phyloP scores from a whole-genome alignment of 2,113 vertebrate genomes.

The Eidolon helvum region DNA sequence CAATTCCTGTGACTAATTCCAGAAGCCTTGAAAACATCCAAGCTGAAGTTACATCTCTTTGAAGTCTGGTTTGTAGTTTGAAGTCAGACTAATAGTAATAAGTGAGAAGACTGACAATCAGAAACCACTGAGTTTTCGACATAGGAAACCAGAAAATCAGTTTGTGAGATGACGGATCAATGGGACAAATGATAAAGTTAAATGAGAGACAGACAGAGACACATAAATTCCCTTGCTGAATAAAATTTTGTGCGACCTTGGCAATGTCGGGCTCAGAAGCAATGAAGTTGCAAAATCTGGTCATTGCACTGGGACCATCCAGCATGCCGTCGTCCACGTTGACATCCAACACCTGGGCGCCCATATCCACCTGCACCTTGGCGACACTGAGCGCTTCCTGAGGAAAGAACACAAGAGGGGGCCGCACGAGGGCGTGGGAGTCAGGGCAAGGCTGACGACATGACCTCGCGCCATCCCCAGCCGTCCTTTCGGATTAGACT shows the following conservation, averaged over 20 bases:
- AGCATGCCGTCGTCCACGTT: conserved; percentile 99
- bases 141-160: background rate
- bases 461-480: background rate
- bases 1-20: background rate
- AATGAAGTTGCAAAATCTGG: conserved; percentile 94
- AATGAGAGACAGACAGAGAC: background rate
- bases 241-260: conserved; percentile 83
- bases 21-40: background rate
- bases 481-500: background rate
- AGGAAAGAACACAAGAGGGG: background rate
- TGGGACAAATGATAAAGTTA: background rate
- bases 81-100: background rate
- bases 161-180: background rate
- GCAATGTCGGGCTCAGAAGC: conserved; percentile 95
- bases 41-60: background rate
- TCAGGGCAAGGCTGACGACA: background rate
- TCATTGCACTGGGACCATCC: conserved; percentile 92
- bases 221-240: background rate
- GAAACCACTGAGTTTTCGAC: background rate
- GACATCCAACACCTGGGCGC: conserved; percentile 96
- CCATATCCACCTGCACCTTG: conserved; percentile 96
- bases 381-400: conserved; percentile 95
- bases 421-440: background rate
- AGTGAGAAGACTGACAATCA: background rate
- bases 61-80: background rate